Evolutionary conservation across 2,113 vertebrate species (phyloP).

Genomic region (Carassius carassius): DNA sequence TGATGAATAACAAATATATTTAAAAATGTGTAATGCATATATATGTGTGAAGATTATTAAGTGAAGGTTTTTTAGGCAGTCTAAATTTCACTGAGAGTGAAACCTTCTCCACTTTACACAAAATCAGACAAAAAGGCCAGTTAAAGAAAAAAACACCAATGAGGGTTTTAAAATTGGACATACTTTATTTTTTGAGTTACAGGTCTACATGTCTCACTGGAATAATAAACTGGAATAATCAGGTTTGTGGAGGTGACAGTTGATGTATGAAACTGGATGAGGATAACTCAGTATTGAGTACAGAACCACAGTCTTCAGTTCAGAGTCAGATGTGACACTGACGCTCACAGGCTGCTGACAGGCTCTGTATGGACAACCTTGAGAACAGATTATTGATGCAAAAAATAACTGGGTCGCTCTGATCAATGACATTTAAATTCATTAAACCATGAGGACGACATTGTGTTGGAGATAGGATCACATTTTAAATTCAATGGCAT

Average conservation of each 20-base stretch:
- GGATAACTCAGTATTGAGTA: constrained; percentile 39
- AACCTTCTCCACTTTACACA: neutral
- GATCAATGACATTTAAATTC: neutral
- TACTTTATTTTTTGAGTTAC: neutral
- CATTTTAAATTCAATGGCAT: neutral
- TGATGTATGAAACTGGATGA: constrained; percentile 1
- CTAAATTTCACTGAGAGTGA: neutral
- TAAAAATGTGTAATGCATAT: too few species aligned
- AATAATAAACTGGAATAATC: neutral
- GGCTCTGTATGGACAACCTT: neutral
- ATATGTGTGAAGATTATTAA: too few species aligned
- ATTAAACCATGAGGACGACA: neutral
- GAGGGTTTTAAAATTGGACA: neutral
- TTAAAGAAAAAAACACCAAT: neutral
- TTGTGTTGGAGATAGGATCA: neutral
- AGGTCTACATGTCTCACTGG: neutral
- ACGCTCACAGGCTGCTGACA: neutral
- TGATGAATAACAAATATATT: neutral
- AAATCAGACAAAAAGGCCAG: neutral
- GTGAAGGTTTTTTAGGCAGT: neutral
- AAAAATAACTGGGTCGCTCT: neutral
- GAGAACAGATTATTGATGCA: neutral
- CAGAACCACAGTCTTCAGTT: neutral
- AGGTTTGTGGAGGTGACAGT: neutral
- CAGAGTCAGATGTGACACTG: neutral